Evolutionary conservation across 2,797 vertebrate genomes (phyloP).

Genomic region (Sebastes dallii): DNA sequence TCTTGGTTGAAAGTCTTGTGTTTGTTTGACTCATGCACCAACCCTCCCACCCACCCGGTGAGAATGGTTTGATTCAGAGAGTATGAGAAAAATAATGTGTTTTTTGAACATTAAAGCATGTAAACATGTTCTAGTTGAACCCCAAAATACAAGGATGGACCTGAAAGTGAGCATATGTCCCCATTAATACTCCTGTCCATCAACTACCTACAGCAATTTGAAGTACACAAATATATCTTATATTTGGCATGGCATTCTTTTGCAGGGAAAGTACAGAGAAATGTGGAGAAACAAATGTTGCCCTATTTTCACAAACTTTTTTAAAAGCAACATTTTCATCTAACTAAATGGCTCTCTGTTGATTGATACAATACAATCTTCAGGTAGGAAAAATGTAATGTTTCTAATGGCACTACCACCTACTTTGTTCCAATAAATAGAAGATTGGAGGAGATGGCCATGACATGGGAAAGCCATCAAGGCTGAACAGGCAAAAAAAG

Average conservation of each 20-base stretch:
- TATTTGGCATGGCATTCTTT: background rate
- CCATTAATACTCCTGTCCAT: background rate
- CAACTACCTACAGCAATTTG: background rate
- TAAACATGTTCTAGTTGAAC: background rate
- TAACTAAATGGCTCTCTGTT: background rate
- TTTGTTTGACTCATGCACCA: no score
- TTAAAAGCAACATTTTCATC: conserved; percentile 1
- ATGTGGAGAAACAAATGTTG: background rate
- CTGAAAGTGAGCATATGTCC: background rate
- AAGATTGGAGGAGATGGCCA: no score
- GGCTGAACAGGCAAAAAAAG: background rate
- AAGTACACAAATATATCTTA: background rate
- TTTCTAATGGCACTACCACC: background rate
- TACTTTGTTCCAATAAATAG: background rate
- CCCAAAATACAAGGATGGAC: background rate
- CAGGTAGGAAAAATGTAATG: no score
- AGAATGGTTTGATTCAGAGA: background rate
- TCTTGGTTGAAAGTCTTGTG: no score
- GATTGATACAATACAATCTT: background rate
- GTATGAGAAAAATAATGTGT: background rate
- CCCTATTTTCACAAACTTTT: background rate
- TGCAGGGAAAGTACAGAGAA: background rate
- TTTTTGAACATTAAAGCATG: background rate
- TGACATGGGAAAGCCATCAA: background rate
- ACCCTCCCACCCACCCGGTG: no score